These are phyloP conservation scores for Drosophila miranda DNA, from an alignment of 1,140 invertebrate species.

Conservation along the genomic window DNA sequence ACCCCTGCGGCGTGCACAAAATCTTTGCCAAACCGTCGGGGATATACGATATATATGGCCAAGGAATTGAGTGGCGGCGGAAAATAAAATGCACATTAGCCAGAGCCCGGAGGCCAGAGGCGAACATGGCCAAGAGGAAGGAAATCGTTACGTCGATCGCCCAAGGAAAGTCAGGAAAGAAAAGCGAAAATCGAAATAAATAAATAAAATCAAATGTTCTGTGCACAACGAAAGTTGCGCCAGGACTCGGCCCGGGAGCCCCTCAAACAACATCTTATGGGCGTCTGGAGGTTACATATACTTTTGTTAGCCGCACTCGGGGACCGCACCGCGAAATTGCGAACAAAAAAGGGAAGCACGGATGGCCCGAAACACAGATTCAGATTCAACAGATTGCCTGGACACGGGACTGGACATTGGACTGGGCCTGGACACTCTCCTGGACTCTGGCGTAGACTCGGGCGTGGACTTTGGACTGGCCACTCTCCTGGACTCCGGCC, in stretches of 20 bases:
- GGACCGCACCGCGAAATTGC: slow-evolving; percentile 68
- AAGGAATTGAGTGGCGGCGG: slow-evolving; percentile 68
- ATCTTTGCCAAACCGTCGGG: slow-evolving; percentile 18
- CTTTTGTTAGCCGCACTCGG: no score
- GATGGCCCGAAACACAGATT: slow-evolving; percentile 21
- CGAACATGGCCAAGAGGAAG: slow-evolving; percentile 41
- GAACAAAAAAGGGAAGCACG: not conserved
- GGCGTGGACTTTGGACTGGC: not conserved
- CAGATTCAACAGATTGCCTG: slow-evolving; percentile 46
- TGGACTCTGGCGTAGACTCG: no score
- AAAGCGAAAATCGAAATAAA: slow-evolving; percentile 77
- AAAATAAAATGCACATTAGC: slow-evolving; percentile 81
- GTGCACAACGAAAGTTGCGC: slow-evolving; percentile 44
- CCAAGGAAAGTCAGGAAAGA: slow-evolving; percentile 17
- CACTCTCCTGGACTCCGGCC: slow-evolving; percentile 4
- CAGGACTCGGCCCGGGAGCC: slow-evolving; percentile 6
- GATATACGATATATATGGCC: slow-evolving; percentile 39
- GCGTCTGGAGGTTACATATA: slow-evolving; percentile 66
- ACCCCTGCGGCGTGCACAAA: slow-evolving; percentile 63
- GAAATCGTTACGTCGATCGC: slow-evolving; percentile 71
- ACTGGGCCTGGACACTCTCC: no score
- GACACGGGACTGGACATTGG: no score
- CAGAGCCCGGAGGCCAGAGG: slow-evolving; percentile 27
- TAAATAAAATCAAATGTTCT: slow-evolving; percentile 78
- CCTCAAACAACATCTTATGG: slow-evolving; percentile 78